phyloP scores from a whole-genome alignment of 2,888 invertebrate genomes.

The Cylloceria caligata region DNA sequence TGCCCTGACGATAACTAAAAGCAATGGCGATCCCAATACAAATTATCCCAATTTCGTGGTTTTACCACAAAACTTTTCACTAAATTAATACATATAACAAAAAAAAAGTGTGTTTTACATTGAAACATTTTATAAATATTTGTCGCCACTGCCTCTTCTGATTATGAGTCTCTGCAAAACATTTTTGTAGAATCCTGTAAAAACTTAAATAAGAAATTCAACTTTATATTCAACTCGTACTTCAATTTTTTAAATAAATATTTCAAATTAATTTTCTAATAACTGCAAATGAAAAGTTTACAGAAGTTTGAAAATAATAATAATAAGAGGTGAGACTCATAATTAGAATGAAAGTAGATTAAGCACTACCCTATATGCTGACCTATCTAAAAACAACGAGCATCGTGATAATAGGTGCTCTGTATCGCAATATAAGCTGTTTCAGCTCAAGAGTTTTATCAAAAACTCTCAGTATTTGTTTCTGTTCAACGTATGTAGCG shows the following conservation, averaged over 20 bases:
- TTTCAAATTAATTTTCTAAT: background rate
- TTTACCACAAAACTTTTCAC: background rate
- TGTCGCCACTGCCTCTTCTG: slow-evolving; percentile 81
- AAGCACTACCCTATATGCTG: slow-evolving; percentile 83
- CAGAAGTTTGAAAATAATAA: background rate
- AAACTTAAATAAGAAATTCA: background rate
- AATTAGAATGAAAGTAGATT: slow-evolving; percentile 76
- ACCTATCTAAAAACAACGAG: slow-evolving; percentile 82
- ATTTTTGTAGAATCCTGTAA: background rate
- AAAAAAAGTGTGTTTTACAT: slow-evolving; percentile 30
- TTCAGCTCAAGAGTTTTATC: slow-evolving; percentile 80
- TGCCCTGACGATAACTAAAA: slow-evolving; percentile 70
- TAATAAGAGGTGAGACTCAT: slow-evolving; percentile 73
- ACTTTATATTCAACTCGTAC: background rate
- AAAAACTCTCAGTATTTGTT: slow-evolving; percentile 82
- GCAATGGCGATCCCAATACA: slow-evolving; percentile 59
- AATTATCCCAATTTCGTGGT: slow-evolving; percentile 29
- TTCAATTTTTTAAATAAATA: background rate
- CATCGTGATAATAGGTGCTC: slow-evolving; percentile 75
- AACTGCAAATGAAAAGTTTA: background rate
- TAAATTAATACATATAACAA: slow-evolving; percentile 18
- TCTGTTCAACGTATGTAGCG: slow-evolving; percentile 83
- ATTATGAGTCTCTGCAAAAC: slow-evolving; percentile 77
- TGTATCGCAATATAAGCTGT: slow-evolving; percentile 80
- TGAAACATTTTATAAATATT: slow-evolving; percentile 24